A percentile compares a stretch with the other conserved stretches of the same genome.
phyloP scores from a whole-genome alignment of 2,797 vertebrate species.

The Tachyglossus aculeatus region DNA sequence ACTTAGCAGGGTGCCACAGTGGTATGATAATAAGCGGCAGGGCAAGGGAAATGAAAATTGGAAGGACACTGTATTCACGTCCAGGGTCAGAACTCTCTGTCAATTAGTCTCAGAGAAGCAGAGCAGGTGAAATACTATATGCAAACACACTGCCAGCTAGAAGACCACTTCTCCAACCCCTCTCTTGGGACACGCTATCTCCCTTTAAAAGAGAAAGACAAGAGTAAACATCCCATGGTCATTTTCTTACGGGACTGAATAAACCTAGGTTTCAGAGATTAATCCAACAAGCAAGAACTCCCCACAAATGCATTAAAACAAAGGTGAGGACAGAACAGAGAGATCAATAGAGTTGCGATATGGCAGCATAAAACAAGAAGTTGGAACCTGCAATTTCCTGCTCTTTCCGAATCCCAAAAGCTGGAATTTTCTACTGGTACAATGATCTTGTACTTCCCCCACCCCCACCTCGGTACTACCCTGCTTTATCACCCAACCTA shows the following conservation, averaged over 20 bases:
- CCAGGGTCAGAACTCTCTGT: slow-evolving; percentile 38
- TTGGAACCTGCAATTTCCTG: slow-evolving; percentile 5
- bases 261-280: neutral
- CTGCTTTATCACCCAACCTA: slow-evolving; percentile 35
- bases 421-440: neutral
- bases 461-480: neutral
- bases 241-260: neutral
- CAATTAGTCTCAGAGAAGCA: slow-evolving; percentile 37
- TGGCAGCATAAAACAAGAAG: neutral
- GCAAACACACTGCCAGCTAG: slow-evolving; percentile 36
- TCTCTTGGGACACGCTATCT: slow-evolving; percentile 19
- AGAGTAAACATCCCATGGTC: slow-evolving; percentile 21
- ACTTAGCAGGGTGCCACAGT: neutral
- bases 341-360: slow-evolving; percentile 11
- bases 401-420: neutral
- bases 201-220: neutral
- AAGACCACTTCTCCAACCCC: slow-evolving; percentile 40
- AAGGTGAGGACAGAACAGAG: neutral
- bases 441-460: slow-evolving; percentile 1
- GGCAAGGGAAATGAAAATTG: neutral
- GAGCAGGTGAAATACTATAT: slow-evolving; percentile 1
- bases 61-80: slow-evolving; percentile 39
- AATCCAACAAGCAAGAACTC: neutral
- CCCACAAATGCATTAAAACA: neutral
- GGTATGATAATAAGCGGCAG: neutral